These are phyloP conservation scores for Isichthys henryi DNA, from an alignment of 2,113 vertebrate species.

Conservation along the genomic window DNA sequence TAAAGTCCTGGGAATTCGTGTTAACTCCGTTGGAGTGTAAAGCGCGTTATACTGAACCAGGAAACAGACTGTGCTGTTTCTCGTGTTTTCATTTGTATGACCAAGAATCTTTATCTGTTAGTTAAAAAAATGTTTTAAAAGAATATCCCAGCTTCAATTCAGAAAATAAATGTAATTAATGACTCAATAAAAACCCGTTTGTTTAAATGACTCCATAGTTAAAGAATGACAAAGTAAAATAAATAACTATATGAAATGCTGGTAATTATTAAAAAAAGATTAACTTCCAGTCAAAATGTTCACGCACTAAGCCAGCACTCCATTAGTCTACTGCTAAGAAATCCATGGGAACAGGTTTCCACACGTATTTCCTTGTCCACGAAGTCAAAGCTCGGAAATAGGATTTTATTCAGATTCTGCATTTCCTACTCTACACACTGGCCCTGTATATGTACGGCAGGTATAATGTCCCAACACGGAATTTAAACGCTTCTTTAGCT, in stretches of 20 bases:
- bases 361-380: neutral
- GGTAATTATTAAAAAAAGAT: neutral
- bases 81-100: neutral
- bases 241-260: neutral
- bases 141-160: neutral
- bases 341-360: neutral
- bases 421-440: neutral
- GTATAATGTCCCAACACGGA: neutral
- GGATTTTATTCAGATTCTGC: neutral
- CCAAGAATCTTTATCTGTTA: neutral
- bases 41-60: neutral
- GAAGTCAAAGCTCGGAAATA: neutral
- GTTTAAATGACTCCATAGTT: neutral
- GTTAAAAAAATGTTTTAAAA: neutral
- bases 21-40: neutral
- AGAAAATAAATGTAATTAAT: neutral
- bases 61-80: neutral
- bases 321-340: neutral
- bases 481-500: neutral
- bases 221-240: neutral
- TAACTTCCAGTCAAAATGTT: neutral
- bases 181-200: neutral
- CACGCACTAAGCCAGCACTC: neutral
- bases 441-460: neutral
- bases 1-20: neutral